These are phyloP conservation scores for Pilophorus perplexus DNA, from an alignment of 2,888 invertebrate species.

Conservation along the genomic window DNA sequence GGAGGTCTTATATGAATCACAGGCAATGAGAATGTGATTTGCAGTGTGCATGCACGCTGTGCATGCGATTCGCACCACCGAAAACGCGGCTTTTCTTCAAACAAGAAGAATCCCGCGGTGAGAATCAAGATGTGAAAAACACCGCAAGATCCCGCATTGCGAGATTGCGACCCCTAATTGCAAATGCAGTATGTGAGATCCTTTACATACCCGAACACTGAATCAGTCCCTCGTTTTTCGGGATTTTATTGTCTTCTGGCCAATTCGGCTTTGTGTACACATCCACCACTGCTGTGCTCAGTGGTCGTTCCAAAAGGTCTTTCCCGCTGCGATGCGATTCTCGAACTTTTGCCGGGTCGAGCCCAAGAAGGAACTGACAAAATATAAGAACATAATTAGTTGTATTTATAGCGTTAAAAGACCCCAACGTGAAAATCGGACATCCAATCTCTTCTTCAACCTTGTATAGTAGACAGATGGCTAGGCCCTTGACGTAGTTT, in stretches of 20 bases:
- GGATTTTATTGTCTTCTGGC: slow-evolving; percentile 6
- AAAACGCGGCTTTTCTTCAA: too few species aligned
- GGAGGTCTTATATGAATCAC: too few species aligned
- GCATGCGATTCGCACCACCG: too few species aligned
- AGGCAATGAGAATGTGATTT: too few species aligned
- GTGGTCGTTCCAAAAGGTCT: slow-evolving; percentile 50
- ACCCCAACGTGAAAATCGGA: too few species aligned
- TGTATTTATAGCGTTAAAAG: not conserved
- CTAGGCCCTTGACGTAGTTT: slow-evolving; percentile 66
- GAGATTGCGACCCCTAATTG: too few species aligned
- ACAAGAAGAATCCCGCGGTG: too few species aligned
- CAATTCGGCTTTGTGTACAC: slow-evolving; percentile 52
- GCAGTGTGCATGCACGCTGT: too few species aligned
- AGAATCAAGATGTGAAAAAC: too few species aligned
- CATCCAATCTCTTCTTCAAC: slow-evolving; percentile 52
- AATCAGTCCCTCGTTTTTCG: slow-evolving; percentile 52
- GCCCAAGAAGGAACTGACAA: slow-evolving; percentile 36
- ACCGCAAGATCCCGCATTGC: too few species aligned
- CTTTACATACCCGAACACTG: slow-evolving; percentile 55
- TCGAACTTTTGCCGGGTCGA: slow-evolving; percentile 9
- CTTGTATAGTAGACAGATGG: slow-evolving; percentile 77
- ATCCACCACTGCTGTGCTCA: slow-evolving; percentile 52
- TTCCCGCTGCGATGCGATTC: slow-evolving; percentile 44
- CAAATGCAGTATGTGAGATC: not conserved
- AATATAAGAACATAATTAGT: not conserved